phyloP scores from a whole-genome alignment of 2,888 invertebrate species.

The Lasioglossum vierecki region DNA sequence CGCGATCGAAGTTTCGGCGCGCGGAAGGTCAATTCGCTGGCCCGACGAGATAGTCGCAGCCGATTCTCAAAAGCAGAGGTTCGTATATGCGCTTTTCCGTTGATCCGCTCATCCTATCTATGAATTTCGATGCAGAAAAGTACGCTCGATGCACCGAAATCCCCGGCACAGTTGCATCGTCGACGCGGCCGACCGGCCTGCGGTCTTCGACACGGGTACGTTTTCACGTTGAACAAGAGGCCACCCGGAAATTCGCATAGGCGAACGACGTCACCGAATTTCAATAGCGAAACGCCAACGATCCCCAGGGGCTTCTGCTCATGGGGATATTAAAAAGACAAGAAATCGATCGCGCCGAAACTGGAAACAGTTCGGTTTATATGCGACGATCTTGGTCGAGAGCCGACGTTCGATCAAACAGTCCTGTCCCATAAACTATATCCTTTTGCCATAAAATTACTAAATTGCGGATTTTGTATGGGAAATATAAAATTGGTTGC shows the following conservation, averaged over 20 bases:
- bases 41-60: constrained; percentile 11
- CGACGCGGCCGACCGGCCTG: constrained; percentile 13
- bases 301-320: background rate
- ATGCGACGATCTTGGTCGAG: background rate
- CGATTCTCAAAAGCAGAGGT: constrained; percentile 39
- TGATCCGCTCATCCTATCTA: constrained; percentile 22
- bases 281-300: constrained; percentile 28
- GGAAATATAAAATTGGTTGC: background rate
- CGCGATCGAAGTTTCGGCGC: constrained; percentile 1
- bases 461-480: background rate
- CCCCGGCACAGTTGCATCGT: constrained; percentile 30
- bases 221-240: constrained; percentile 23
- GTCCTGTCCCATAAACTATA: too few species aligned
- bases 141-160: constrained; percentile 40
- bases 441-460: background rate
- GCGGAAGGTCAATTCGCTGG: constrained; percentile 39
- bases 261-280: constrained; percentile 31
- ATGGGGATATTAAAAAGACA: constrained; percentile 3
- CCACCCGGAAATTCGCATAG: constrained; percentile 26
- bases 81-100: constrained; percentile 32
- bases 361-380: background rate
- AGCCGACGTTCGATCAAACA: background rate
- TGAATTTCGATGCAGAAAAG: constrained; percentile 53
- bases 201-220: constrained; percentile 50
- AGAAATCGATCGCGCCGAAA: background rate